Percentiles rank a stretch among this genome's conserved stretches.
phyloP scores from a whole-genome alignment of 2,797 vertebrate genomes.

The Todus mexicanus region DNA sequence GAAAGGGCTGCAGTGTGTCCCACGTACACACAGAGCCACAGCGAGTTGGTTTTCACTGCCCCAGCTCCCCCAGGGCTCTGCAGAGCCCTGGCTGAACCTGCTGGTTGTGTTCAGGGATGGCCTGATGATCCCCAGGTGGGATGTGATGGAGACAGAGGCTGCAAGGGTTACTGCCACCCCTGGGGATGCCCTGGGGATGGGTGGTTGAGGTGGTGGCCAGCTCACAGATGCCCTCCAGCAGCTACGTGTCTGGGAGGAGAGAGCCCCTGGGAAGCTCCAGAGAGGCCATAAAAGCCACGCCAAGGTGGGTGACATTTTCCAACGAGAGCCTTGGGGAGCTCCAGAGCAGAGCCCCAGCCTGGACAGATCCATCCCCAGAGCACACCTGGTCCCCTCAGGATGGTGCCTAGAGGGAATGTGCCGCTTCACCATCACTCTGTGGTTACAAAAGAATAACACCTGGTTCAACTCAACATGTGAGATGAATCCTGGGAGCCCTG shows the following conservation, averaged over 20 bases:
- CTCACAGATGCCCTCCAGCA: not conserved
- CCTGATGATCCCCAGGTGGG: fast-evolving
- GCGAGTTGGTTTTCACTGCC: not conserved
- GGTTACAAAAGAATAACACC: not conserved
- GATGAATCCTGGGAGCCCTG: not conserved
- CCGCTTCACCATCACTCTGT: not conserved
- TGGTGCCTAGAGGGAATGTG: fast-evolving
- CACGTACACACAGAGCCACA: not conserved
- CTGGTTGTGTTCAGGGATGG: fast-evolving
- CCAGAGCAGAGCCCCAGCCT: not conserved
- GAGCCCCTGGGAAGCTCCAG: not conserved
- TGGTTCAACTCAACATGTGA: not conserved
- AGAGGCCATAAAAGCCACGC: not conserved
- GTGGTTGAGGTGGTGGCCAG: not conserved
- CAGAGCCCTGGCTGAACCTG: not conserved
- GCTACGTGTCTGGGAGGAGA: not conserved
- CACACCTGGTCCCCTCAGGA: not conserved
- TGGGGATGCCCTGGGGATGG: not conserved
- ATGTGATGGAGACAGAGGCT: not conserved
- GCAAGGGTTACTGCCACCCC: not conserved
- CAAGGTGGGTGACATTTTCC: not conserved
- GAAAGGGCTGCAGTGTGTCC: not conserved
- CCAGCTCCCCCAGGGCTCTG: not conserved
- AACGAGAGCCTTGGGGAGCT: not conserved
- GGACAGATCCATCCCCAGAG: not conserved